Percentiles rank a stretch among this genome's conserved stretches.
These are phyloP conservation scores for Schizopygopsis pylzovi DNA, from an alignment of 2,797 vertebrate genomes.

Conservation along the genomic window DNA sequence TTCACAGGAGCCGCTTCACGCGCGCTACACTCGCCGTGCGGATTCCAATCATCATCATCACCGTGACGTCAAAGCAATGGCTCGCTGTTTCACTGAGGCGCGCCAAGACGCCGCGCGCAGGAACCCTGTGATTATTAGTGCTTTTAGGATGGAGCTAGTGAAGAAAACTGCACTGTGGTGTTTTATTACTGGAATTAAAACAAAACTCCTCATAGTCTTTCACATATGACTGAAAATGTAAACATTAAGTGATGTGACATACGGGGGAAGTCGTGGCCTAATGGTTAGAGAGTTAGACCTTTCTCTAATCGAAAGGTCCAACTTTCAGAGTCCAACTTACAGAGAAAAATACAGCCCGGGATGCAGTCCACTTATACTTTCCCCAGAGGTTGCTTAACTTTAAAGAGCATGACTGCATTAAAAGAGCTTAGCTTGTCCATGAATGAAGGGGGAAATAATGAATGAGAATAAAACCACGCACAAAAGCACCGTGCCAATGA, in stretches of 20 bases:
- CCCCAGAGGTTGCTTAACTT: constrained; percentile 16
- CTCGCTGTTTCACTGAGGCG: constrained; percentile 67
- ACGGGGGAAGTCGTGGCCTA: too few species aligned
- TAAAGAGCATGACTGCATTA: constrained; percentile 25
- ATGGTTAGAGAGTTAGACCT: too few species aligned
- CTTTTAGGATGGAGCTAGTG: not conserved
- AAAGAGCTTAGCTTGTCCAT: constrained; percentile 19
- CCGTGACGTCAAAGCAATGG: constrained; percentile 80
- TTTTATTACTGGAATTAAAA: not conserved
- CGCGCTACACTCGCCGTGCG: constrained; percentile 81
- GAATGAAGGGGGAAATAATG: constrained; percentile 12
- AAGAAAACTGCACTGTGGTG: not conserved
- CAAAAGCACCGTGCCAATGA: not conserved
- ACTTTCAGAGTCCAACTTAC: not conserved
- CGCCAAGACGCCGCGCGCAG: constrained; percentile 25
- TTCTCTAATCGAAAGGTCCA: too few species aligned
- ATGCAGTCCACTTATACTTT: not conserved
- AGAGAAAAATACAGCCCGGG: not conserved
- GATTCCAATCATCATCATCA: constrained; percentile 84
- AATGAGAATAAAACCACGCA: constrained; percentile 16
- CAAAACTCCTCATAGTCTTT: not conserved
- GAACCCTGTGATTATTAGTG: not conserved
- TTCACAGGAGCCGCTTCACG: constrained; percentile 93
- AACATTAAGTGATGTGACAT: not conserved
- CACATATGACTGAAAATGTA: not conserved